A percentile compares a stretch with the other conserved stretches of the same genome.
These are phyloP conservation scores for Thunnus thynnus DNA, from an alignment of 2,113 vertebrate genomes.

Conservation along the genomic window DNA sequence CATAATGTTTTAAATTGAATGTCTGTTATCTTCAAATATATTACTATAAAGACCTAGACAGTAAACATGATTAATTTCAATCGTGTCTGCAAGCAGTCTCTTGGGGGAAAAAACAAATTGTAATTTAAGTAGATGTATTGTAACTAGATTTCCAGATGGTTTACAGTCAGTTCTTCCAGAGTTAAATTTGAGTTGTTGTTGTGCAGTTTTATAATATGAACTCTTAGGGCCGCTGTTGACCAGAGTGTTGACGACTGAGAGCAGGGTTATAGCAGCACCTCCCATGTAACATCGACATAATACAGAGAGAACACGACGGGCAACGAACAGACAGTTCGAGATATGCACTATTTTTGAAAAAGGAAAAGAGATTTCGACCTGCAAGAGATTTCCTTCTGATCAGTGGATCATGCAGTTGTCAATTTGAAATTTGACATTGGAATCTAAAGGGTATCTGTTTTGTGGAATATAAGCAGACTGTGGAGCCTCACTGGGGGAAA, in stretches of 20 bases:
- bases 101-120: too few relatives aligned
- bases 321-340: background rate
- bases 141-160: too few relatives aligned
- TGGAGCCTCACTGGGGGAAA: background rate
- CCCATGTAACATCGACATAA: background rate
- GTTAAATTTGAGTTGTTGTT: too few relatives aligned
- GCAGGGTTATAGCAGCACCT: background rate
- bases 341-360: background rate
- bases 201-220: background rate
- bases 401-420: background rate
- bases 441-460: background rate
- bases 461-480: background rate
- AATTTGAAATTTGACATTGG: background rate
- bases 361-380: background rate
- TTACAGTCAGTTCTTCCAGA: background rate
- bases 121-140: too few relatives aligned
- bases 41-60: too few relatives aligned
- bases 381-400: background rate
- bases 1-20: too few relatives aligned
- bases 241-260: conserved; percentile 4
- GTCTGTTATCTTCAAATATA: too few relatives aligned
- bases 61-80: too few relatives aligned
- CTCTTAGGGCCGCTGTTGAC: conserved; percentile 65
- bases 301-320: background rate
- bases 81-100: too few relatives aligned